Evolutionary conservation across 2,888 invertebrate species (phyloP).

Genomic region (Napeogenes sylphis): DNA sequence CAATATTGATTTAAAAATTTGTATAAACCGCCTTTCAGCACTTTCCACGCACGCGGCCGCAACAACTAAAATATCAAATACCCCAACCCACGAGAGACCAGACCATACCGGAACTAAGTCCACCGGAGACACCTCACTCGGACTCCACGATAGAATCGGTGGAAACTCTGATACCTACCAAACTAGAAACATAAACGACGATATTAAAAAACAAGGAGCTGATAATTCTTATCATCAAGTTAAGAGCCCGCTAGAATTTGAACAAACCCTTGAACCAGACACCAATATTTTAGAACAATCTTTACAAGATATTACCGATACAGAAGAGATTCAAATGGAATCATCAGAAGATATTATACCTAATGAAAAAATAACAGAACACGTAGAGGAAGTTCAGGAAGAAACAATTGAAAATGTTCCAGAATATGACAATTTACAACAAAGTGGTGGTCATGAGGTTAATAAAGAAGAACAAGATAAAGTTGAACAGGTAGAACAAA

Average conservation of each 20-base stretch:
- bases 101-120: constrained; percentile 65
- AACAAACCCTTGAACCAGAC: constrained; percentile 4
- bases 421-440: constrained; percentile 24
- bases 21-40: constrained; percentile 49
- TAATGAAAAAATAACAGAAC: constrained; percentile 12
- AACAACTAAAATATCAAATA: constrained; percentile 55
- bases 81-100: constrained; percentile 59
- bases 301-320: constrained; percentile 26
- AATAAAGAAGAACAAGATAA: constrained; percentile 18
- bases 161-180: constrained; percentile 41
- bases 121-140: constrained; percentile 58
- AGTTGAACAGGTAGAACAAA: constrained; percentile 1
- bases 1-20: not conserved
- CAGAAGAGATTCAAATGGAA: constrained; percentile 19
- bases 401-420: constrained; percentile 17
- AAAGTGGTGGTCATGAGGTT: constrained; percentile 22
- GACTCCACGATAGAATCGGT: constrained; percentile 43
- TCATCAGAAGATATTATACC: constrained; percentile 16
- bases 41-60: constrained; percentile 65
- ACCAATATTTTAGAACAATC: constrained; percentile 26
- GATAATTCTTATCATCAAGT: constrained; percentile 11
- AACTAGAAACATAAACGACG: constrained; percentile 44
- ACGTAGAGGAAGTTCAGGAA: constrained; percentile 21
- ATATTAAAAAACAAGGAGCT: constrained; percentile 32
- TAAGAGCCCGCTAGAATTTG: constrained; percentile 5